Percentiles rank a stretch among this genome's conserved stretches.
These are phyloP conservation scores for Aleiodes alternator DNA, from an alignment of 2,888 invertebrate species.

Conservation along the genomic window DNA sequence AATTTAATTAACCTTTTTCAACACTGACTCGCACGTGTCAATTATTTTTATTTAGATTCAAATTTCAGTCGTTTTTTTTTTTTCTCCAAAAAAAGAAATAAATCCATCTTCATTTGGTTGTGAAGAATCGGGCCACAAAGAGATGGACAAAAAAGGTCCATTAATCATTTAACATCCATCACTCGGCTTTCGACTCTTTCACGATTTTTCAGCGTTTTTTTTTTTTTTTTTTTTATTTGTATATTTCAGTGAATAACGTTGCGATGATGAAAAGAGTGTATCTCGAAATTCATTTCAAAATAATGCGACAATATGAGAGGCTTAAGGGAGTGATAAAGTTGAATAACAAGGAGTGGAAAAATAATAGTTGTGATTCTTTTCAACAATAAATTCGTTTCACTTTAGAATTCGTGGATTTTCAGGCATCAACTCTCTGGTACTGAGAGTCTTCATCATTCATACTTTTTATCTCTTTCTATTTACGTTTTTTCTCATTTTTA, in stretches of 20 bases:
- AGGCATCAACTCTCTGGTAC: conserved; percentile 21
- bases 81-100: background rate
- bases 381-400: conserved; percentile 30
- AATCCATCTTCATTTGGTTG: conserved; percentile 18
- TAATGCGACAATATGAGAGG: conserved; percentile 24
- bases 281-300: background rate
- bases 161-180: conserved; percentile 38
- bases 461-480: conserved; percentile 38
- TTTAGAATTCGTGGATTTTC: conserved; percentile 35
- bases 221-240: background rate
- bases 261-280: background rate
- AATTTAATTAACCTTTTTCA: conserved; percentile 7
- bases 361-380: conserved; percentile 20
- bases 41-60: conserved; percentile 16
- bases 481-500: conserved; percentile 36
- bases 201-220: background rate
- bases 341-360: conserved; percentile 25
- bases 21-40: conserved; percentile 2
- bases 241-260: background rate
- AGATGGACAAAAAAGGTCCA: conserved; percentile 20
- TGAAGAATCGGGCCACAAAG: conserved; percentile 19
- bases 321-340: conserved; percentile 28
- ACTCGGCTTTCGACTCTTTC: background rate
- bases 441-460: conserved; percentile 36
- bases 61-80: background rate